A percentile compares a stretch with the other conserved stretches of the same genome.
Evolutionary conservation across 2,113 vertebrate genomes (phyloP).

Genomic region (Blennius ocellaris): DNA sequence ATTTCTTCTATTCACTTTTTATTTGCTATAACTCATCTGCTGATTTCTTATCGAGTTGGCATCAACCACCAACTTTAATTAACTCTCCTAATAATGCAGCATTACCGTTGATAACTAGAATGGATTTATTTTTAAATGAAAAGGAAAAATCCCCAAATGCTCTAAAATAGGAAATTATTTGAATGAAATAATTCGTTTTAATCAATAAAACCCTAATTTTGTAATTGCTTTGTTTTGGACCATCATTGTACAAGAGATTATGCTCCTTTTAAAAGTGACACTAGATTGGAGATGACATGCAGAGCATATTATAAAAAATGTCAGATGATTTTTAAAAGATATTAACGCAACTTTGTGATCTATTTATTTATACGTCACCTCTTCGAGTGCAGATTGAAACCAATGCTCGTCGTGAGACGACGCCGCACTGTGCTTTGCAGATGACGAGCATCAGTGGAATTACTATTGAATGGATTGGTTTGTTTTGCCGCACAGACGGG

Average conservation of each 20-base stretch:
- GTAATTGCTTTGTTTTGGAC: slow-evolving; percentile 1
- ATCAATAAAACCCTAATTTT: too few species aligned
- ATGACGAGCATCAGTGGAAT: slow-evolving; percentile 20
- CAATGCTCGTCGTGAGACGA: background rate
- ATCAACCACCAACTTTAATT: too few species aligned
- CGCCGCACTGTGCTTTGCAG: background rate
- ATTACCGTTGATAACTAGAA: too few species aligned
- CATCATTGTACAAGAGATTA: slow-evolving; percentile 4
- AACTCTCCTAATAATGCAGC: too few species aligned
- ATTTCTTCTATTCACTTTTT: too few species aligned
- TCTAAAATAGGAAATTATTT: too few species aligned
- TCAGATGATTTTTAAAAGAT: slow-evolving; percentile 39
- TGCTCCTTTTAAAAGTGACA: slow-evolving; percentile 1
- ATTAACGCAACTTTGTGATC: slow-evolving; percentile 43
- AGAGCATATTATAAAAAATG: slow-evolving; percentile 33
- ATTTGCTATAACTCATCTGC: too few species aligned
- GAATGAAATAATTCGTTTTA: too few species aligned
- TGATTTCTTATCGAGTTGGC: too few species aligned
- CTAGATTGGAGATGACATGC: slow-evolving; percentile 1
- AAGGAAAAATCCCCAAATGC: too few species aligned
- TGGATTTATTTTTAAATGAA: too few species aligned
- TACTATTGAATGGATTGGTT: background rate
- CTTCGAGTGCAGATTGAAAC: slow-evolving; percentile 15
- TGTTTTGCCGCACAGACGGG: background rate
- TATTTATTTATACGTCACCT: slow-evolving; percentile 17